Evolutionary conservation across 2,888 invertebrate genomes (phyloP).

Genomic region (Mesorhabditis sp.): DNA sequence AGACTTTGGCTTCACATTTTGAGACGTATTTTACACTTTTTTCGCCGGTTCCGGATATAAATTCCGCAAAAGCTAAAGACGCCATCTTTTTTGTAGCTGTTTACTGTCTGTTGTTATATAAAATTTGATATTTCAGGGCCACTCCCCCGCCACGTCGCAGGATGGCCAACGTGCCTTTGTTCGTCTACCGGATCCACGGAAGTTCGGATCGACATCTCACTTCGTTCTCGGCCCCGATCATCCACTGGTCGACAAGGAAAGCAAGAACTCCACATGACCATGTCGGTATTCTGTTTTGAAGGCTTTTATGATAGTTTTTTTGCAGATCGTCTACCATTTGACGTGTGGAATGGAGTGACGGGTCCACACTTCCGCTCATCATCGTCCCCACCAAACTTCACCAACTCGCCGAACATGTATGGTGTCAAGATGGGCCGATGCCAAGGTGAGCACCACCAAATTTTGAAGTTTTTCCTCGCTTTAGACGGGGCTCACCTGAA

Average conservation of each 20-base stretch:
- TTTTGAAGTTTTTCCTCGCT: too few species aligned
- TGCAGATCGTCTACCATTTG: slow-evolving; percentile 27
- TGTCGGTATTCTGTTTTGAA: slow-evolving; percentile 13
- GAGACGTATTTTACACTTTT: too few species aligned
- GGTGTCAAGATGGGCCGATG: not conserved
- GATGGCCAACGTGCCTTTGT: slow-evolving; percentile 39
- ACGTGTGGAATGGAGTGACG: slow-evolving; percentile 46
- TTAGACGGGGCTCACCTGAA: too few species aligned
- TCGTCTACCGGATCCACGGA: slow-evolving; percentile 31
- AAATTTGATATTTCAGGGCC: slow-evolving; percentile 12
- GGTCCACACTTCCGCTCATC: slow-evolving; percentile 40
- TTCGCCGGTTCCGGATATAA: too few species aligned
- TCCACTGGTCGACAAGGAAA: slow-evolving; percentile 26
- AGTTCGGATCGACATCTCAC: slow-evolving; percentile 40
- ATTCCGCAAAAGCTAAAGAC: not conserved
- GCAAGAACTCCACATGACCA: slow-evolving; percentile 17
- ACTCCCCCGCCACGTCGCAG: not conserved
- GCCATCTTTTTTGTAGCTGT: too few species aligned
- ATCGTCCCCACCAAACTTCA: slow-evolving; percentile 26
- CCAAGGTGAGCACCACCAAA: not conserved
- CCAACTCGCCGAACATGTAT: slow-evolving; percentile 10
- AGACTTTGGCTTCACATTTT: too few species aligned
- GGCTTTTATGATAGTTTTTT: not conserved
- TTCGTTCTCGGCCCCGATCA: slow-evolving; percentile 38
- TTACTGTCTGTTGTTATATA: not conserved